Conservation (phyloP, 2,797 vertebrate genomes). For the Choloepus didactylus region DNA sequence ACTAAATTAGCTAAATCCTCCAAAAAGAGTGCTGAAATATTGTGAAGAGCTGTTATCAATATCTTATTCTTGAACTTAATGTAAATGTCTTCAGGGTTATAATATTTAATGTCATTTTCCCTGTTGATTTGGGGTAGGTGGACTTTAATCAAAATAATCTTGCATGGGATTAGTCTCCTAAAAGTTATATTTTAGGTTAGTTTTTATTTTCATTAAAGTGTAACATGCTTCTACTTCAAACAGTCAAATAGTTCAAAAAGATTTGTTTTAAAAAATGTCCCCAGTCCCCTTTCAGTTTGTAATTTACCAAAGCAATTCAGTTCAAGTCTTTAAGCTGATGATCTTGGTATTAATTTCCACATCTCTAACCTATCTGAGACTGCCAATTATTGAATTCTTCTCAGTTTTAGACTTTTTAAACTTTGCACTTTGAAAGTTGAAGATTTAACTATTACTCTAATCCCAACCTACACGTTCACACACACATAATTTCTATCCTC, state of each 20-base stretch:
- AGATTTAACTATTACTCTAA: background rate
- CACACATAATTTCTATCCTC: background rate
- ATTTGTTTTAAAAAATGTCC: background rate
- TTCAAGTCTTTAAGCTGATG: background rate
- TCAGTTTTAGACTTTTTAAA: background rate
- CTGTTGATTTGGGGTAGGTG: background rate
- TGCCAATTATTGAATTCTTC: background rate
- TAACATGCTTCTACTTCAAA: background rate
- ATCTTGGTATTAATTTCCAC: background rate
- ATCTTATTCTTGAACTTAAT: background rate
- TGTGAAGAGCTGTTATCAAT: background rate
- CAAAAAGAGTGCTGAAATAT: background rate
- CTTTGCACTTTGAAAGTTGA: background rate
- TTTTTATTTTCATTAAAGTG: background rate
- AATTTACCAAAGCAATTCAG: background rate
- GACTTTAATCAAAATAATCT: background rate
- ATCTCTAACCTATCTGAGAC: background rate
- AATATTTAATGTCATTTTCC: background rate
- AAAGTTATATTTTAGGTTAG: background rate
- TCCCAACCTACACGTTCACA: background rate
- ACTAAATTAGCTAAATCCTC: background rate
- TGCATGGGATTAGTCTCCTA: background rate
- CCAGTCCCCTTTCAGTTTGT: background rate
- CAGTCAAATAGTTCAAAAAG: background rate
- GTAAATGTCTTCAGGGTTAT: background rate